phyloP scores from a whole-genome alignment of 23 tunicate species.

The Trididemnum miniatum region DNA sequence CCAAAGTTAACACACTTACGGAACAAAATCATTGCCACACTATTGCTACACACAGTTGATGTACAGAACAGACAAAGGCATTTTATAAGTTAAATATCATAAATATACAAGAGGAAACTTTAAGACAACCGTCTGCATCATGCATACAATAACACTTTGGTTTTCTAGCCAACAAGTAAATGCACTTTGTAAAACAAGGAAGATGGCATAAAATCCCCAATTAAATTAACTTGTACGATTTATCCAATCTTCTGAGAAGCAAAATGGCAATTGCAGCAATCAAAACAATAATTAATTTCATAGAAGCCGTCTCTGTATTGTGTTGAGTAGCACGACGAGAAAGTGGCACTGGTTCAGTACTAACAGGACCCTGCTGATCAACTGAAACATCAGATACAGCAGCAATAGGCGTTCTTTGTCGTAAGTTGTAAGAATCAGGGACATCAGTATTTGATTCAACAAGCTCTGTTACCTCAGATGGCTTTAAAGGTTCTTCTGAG shows the following conservation, averaged over 20 bases:
- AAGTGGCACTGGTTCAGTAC: not conserved
- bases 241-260: constrained; percentile 65
- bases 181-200: too few relatives aligned
- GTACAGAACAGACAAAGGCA: too few relatives aligned
- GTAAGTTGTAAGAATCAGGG: not conserved
- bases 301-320: constrained; percentile 46
- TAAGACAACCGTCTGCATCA: too few relatives aligned
- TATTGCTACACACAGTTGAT: too few relatives aligned
- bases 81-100: too few relatives aligned
- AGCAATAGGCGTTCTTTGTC: not conserved
- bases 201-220: too few relatives aligned
- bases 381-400: not conserved
- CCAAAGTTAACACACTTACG: too few relatives aligned
- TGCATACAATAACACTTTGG: too few relatives aligned
- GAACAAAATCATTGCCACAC: too few relatives aligned
- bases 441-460: not conserved
- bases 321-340: not conserved
- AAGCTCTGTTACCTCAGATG: not conserved
- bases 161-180: too few relatives aligned
- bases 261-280: constrained; percentile 64
- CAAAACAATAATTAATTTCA: constrained; percentile 65
- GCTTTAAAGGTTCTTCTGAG: not conserved
- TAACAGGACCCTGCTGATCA: not conserved
- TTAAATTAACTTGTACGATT: constrained; percentile 33
- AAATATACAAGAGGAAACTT: too few relatives aligned